These are phyloP conservation scores for Reticulitermes lucifugus DNA, from an alignment of 2,888 invertebrate genomes.

Conservation along the genomic window DNA sequence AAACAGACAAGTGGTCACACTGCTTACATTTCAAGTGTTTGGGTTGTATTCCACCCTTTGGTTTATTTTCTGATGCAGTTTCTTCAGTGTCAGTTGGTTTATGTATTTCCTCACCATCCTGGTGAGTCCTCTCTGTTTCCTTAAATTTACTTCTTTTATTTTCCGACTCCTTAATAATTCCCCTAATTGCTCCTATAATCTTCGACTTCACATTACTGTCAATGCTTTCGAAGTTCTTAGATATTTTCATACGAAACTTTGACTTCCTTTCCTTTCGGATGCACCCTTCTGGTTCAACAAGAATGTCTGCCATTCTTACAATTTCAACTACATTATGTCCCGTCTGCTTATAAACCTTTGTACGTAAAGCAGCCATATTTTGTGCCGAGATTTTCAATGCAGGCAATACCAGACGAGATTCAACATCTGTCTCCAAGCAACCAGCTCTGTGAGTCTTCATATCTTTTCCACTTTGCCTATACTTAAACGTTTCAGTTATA, in stretches of 20 bases:
- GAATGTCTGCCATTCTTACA: not conserved
- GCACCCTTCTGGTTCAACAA: not conserved
- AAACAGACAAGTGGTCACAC: conserved; percentile 3
- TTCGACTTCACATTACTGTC: not conserved
- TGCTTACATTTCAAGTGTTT: not conserved
- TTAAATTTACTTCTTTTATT: not conserved
- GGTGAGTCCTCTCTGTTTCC: not conserved
- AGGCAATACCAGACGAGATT: too few relatives aligned
- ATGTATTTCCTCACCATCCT: too few relatives aligned
- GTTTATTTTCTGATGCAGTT: not conserved
- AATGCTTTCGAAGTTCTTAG: not conserved
- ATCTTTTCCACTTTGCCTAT: too few relatives aligned
- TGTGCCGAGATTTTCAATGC: too few relatives aligned
- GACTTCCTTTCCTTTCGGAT: not conserved
- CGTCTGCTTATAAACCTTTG: too few relatives aligned
- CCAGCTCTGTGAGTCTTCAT: too few relatives aligned
- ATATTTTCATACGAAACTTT: conserved; percentile 6
- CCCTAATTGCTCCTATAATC: not conserved
- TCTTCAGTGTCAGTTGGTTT: too few relatives aligned
- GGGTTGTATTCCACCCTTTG: not conserved
- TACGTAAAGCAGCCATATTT: too few relatives aligned
- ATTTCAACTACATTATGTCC: not conserved
- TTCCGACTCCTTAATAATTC: not conserved
- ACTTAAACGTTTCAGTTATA: too few relatives aligned
- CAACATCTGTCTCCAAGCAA: too few relatives aligned